Evolutionary conservation across 2,888 invertebrate genomes (phyloP).

Genomic region (Stenolophus ochropezus): DNA sequence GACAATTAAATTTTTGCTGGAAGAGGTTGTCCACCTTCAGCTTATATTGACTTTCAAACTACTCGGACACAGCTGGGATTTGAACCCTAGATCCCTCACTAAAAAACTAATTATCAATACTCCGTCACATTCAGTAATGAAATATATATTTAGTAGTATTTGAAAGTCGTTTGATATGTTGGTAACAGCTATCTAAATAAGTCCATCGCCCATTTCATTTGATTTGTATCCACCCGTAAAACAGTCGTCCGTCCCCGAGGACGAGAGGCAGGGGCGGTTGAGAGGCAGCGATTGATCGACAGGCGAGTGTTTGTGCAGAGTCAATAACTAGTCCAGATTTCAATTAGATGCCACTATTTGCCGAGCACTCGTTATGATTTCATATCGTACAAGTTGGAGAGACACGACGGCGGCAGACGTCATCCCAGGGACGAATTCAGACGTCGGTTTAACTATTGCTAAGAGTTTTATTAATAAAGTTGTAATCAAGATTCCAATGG

Average conservation of each 20-base stretch:
- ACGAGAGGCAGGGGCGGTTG: conserved; percentile 12
- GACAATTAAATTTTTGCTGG: no score
- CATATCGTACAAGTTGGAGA: conserved; percentile 71
- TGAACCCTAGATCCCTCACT: no score
- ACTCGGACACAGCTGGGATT: no score
- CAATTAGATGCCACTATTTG: conserved; percentile 73
- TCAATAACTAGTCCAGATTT: conserved; percentile 73
- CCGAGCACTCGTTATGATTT: conserved; percentile 73
- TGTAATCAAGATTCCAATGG: not conserved
- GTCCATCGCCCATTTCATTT: conserved; percentile 40
- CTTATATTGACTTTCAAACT: no score
- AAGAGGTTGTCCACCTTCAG: no score
- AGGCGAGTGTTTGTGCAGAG: conserved; percentile 72
- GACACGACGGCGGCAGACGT: conserved; percentile 23
- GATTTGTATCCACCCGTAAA: conserved; percentile 40
- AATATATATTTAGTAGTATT: no score
- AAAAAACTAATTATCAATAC: no score
- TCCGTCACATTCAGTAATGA: no score
- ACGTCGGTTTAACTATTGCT: not conserved
- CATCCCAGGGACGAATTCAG: conserved; percentile 17
- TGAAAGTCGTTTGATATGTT: no score
- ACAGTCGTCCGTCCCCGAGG: conserved; percentile 12
- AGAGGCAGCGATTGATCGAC: conserved; percentile 69
- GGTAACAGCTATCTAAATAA: conserved; percentile 36
- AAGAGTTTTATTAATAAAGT: conserved; percentile 64